These are phyloP conservation scores for Champsocephalus gunnari DNA, from an alignment of 2,797 vertebrate species.

Conservation along the genomic window DNA sequence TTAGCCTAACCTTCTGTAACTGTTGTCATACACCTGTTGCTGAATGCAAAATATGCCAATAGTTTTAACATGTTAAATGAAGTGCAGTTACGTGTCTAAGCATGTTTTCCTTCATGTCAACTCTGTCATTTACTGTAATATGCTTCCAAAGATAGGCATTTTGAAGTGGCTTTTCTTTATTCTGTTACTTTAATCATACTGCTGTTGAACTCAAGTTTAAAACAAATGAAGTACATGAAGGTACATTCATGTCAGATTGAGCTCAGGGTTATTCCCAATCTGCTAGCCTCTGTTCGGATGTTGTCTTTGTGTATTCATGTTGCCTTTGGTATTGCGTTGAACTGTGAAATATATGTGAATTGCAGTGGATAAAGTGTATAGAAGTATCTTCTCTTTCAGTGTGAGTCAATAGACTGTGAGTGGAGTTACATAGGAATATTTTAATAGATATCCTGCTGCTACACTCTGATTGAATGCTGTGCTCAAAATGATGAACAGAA, in stretches of 20 bases:
- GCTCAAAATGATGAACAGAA: conserved; percentile 4
- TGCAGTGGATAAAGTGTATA: not conserved
- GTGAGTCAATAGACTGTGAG: not conserved
- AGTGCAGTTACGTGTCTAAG: no score
- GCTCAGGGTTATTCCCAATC: not conserved
- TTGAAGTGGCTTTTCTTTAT: no score
- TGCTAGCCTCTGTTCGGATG: not conserved
- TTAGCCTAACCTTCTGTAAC: not conserved
- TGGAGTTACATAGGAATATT: not conserved
- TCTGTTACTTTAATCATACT: no score
- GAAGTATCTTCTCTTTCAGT: conserved; percentile 2
- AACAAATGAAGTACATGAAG: no score
- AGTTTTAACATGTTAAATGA: not conserved
- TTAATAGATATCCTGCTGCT: conserved; percentile 6
- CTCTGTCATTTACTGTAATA: no score
- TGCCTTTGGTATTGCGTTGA: not conserved
- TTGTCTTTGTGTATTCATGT: not conserved
- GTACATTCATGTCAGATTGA: no score
- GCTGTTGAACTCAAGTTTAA: no score
- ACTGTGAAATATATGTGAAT: not conserved
- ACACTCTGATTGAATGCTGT: conserved; percentile 1
- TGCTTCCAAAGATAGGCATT: no score
- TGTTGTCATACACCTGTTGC: not conserved
- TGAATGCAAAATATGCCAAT: not conserved
- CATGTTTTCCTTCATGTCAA: no score